Percentiles rank a stretch among this genome's conserved stretches.
Conservation (phyloP, 2,797 vertebrate genomes). For the Decapterus maruadsi region DNA sequence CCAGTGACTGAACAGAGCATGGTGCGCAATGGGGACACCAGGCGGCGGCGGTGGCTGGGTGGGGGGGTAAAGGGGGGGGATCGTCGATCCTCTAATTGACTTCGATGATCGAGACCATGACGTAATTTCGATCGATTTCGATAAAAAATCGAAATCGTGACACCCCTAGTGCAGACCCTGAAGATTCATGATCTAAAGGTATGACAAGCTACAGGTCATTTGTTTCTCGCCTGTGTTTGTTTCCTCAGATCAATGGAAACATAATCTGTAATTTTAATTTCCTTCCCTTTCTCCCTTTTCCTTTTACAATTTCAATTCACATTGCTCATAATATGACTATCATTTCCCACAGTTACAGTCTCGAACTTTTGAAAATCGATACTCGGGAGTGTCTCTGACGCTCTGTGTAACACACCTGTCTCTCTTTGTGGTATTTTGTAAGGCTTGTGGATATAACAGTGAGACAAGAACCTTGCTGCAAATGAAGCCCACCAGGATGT, state of each 20-base stretch:
- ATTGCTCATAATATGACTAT: constrained; percentile 9
- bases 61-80: too few species aligned
- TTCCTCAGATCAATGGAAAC: constrained; percentile 24
- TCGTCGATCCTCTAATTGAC: too few species aligned
- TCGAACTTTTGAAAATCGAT: constrained; percentile 2
- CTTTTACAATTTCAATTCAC: not conserved
- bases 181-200: constrained; percentile 31
- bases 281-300: not conserved
- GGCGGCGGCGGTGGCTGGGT: too few species aligned
- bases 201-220: constrained; percentile 19
- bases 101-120: too few species aligned
- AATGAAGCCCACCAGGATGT: constrained; percentile 52
- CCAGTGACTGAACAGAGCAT: too few species aligned
- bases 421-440: constrained; percentile 20
- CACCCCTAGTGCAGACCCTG: constrained; percentile 22
- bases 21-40: too few species aligned
- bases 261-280: constrained; percentile 15
- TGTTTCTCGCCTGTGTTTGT: not conserved
- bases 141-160: too few species aligned
- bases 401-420: not conserved
- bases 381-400: not conserved
- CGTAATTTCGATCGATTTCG: too few species aligned
- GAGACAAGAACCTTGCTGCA: constrained; percentile 31
- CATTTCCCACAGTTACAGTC: not conserved
- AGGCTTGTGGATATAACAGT: constrained; percentile 21